These are phyloP conservation scores for Thunnus maccoyii DNA, from an alignment of 2,113 vertebrate genomes.

Conservation along the genomic window DNA sequence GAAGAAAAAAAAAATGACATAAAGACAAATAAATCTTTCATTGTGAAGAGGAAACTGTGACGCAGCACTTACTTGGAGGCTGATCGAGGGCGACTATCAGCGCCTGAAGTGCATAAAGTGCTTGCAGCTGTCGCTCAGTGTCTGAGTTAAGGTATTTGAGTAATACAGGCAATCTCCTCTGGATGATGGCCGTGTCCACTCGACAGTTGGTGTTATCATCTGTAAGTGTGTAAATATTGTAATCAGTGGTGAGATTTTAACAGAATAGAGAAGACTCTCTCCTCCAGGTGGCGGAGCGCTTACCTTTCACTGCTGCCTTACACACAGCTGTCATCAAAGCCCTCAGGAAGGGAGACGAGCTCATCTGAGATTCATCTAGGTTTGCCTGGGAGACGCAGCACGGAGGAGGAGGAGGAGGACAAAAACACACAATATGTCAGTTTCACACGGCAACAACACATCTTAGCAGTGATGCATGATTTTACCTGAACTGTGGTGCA, in stretches of 20 bases:
- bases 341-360: constrained; percentile 97
- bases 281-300: constrained; percentile 59
- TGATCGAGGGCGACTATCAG: constrained; percentile 98
- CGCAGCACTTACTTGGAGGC: constrained; percentile 93
- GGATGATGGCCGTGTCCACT: constrained; percentile 96
- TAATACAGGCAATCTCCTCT: constrained; percentile 96
- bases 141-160: constrained; percentile 99
- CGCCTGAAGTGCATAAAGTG: constrained; percentile 99
- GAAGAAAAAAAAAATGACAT: neutral
- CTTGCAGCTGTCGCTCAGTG: constrained; percentile 98
- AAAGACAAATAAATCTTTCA: neutral
- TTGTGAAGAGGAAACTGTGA: neutral
- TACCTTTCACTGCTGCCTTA: constrained; percentile 98
- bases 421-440: constrained; percentile 8
- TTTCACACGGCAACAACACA: constrained; percentile 4
- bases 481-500: too few relatives aligned
- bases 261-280: neutral
- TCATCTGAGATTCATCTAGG: constrained; percentile 96
- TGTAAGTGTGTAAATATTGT: constrained; percentile 64
- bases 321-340: constrained; percentile 99
- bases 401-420: neutral
- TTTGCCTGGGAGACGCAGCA: constrained; percentile 88
- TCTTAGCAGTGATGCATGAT: neutral
- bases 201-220: constrained; percentile 92
- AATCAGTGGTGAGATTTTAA: constrained; percentile 3